Evolutionary conservation across 2,113 vertebrate genomes (phyloP), one percentile per base, ranked within the genome.

Genomic region (Tichodroma muraria): DNA sequence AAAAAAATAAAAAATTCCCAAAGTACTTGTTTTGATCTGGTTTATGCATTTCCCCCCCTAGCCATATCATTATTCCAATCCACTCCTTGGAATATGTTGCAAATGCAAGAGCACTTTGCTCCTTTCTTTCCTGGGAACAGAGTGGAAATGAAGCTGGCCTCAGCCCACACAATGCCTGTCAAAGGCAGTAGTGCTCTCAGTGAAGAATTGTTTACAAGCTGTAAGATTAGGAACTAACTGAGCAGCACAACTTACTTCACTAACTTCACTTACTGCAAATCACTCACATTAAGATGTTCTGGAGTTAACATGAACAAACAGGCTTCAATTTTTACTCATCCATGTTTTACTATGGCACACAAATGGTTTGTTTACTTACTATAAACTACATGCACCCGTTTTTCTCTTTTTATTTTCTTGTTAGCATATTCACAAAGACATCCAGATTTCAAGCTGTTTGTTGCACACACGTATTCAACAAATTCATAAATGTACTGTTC

Each of bases 271-370:
- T 72, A 38, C 3, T 69, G 45, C 19, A 47, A 82, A 77, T 31
- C 0, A 1, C 21, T 79, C 11, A 6, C n/a, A 53, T 25, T 49
- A 78, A 61, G 53, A 61, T 35, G 35, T 35, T 84, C 65, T 80
- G 54, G 61, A 85, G 57, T 45, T 60, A 72, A 64, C 12, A 72
- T 2, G 13, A 84, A 79, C 24, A 72, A 60, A 25, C 18, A 73
- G 42, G 69, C 16, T 73, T 64, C 6, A 31, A 9, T 44, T 80
- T 71, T 86, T n/a, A 64, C 35, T 54, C 38, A 61, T 59, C 31
- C 0, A 0, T 2, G 3, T 76, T 92, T 50, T 53, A 57, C 10
- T 31, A 13, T 15, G n/a, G 37, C 12, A 5, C 19, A 42, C 9
- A 61, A 82, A 89, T 7, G 4, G 4, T 57, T 71, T 19, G 9